These are phyloP conservation scores for Plebejus argus DNA, from an alignment of 2,888 invertebrate species.

Conservation along the genomic window DNA sequence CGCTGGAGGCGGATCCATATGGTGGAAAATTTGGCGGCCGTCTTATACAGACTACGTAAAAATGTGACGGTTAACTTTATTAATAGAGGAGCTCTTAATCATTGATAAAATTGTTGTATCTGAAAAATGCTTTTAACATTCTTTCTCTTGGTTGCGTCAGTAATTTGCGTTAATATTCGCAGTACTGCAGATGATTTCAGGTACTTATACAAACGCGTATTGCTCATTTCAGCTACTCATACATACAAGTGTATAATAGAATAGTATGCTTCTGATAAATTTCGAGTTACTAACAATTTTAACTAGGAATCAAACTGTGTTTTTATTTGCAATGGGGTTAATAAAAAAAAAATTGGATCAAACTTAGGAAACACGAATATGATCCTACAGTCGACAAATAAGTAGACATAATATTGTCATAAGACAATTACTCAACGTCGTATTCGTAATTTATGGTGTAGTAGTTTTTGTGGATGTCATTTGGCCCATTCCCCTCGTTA, in stretches of 20 bases:
- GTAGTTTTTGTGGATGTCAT: conserved; percentile 4
- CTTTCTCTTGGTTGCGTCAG: neutral
- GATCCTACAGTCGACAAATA: neutral
- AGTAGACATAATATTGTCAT: conserved; percentile 1
- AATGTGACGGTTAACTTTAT: conserved; percentile 15
- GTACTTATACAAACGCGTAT: neutral
- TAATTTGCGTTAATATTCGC: neutral
- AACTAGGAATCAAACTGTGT: too few relatives aligned
- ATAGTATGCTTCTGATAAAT: too few relatives aligned
- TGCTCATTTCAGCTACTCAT: neutral
- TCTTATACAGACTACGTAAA: conserved; percentile 10
- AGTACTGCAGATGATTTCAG: neutral
- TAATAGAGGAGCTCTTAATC: conserved; percentile 10
- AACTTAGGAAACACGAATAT: neutral
- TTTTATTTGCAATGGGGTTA: too few relatives aligned
- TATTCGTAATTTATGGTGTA: neutral
- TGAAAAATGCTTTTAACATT: conserved; percentile 7
- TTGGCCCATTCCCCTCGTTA: neutral
- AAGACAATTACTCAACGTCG: conserved; percentile 9
- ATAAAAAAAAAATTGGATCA: neutral
- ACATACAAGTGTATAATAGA: too few relatives aligned
- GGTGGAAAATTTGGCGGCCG: conserved; percentile 26
- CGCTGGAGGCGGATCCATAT: conserved; percentile 24
- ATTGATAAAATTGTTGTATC: conserved; percentile 15
- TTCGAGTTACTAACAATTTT: too few relatives aligned